Evolutionary conservation across 2,888 invertebrate genomes (phyloP), one percentile per base, ranked within the genome.

Genomic region (Acleris emargana): DNA sequence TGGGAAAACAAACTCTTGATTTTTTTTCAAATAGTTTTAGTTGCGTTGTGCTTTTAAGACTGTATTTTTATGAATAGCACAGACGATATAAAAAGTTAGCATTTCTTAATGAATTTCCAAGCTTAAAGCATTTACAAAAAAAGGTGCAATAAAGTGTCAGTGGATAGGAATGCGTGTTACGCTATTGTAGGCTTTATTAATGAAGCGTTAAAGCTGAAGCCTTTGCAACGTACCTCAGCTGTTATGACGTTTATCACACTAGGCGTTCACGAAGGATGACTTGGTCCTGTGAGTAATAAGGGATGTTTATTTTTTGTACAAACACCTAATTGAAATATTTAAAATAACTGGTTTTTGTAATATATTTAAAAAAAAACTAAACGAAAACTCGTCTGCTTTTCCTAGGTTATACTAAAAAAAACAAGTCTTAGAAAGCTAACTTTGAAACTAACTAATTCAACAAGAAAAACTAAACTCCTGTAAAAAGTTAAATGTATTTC

Each of bases 241-340:
- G 76, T 76, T 69, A 69, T 78, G 76, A 79, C 77, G 84, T 72
- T 76, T 77, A 77, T 82, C 83, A 79, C 86, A 82, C 87, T 92
- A 92, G 88, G 92, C 91, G 88, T 92, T 92, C 86, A 92, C 92
- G 89, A 92, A 92, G 80, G 92, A 92, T 77, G 91, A 92, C 88
- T 92, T 92, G 84, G 92, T 92, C 92, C 92, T 92, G 91, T 78
- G 81, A 78, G 79, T 73, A 80, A 78, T 73, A 84, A 75, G 82
- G 78, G 76, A 78, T 75, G 70, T 76, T 72, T 64, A 54, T 60
- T 62, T 22, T 58, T 17, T 57, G 22, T 20, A 18, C 13, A 11
- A 54, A 54, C 1, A 20, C 4, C 17, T 32, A n/a, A 28, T 38
- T 17, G 5, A 11, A 18, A 13, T 20, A 42, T 13, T 20, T 5